These are phyloP conservation scores for Pterois miles DNA, from an alignment of 2,797 vertebrate species.

Conservation along the genomic window DNA sequence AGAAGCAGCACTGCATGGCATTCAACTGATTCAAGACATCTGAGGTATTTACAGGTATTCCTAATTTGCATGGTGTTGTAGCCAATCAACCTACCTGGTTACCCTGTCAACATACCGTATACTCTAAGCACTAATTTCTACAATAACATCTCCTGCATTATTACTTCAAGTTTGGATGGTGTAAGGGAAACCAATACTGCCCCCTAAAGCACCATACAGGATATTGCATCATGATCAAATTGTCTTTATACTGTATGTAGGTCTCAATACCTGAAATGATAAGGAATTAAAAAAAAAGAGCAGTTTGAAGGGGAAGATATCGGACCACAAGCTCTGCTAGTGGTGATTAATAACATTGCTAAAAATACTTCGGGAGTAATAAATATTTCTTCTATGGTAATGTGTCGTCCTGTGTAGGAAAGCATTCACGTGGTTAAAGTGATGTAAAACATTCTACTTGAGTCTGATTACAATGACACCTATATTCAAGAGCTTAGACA, in stretches of 20 bases:
- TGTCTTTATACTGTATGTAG: constrained; percentile 9
- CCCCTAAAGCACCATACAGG: constrained; percentile 61
- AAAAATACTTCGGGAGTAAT: constrained; percentile 47
- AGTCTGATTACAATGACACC: constrained; percentile 4
- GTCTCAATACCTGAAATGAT: constrained; percentile 22
- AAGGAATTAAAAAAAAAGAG: background rate
- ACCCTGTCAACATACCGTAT: background rate
- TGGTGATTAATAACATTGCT: constrained; percentile 8
- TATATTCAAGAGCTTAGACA: constrained; percentile 26
- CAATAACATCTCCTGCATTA: constrained; percentile 12
- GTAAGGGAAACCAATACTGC: constrained; percentile 54
- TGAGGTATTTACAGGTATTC: constrained; percentile 41
- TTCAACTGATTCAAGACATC: constrained; percentile 22
- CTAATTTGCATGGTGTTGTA: constrained; percentile 1
- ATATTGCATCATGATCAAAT: constrained; percentile 71
- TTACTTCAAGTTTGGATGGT: constrained; percentile 34
- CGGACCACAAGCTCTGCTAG: constrained; percentile 6
- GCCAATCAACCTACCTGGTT: background rate
- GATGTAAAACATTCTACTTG: constrained; percentile 28
- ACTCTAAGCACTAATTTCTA: background rate
- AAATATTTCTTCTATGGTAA: constrained; percentile 60
- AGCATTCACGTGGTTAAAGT: constrained; percentile 37
- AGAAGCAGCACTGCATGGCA: constrained; percentile 15
- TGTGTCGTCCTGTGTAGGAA: constrained; percentile 32
- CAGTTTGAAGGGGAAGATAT: background rate